Base-by-base conservation (phyloP, 2,888 invertebrate species). In the Subacronicta megacephala region DNA sequence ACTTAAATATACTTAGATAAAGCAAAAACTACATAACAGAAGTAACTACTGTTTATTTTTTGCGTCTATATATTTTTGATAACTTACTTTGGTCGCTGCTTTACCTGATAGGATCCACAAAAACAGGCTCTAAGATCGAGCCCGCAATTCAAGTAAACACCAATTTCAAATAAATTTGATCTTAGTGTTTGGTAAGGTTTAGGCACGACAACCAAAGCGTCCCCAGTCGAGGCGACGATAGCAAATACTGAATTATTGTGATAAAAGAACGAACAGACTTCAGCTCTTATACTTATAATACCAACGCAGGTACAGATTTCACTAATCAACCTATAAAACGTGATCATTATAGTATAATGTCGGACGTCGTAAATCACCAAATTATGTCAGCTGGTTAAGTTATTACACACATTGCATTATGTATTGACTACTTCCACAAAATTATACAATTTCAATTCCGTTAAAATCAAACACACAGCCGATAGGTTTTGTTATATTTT, bases 291-390 rank as follows among this genome's bases (percentile, higher is more conserved):
- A 6, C 16, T 42, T 42, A 26, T 16, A 26, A 10, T 23, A 18
- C 7, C 38, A 6, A 3, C 26, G 2, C 12, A 29, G 2, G 13
- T 3, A 31, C 31, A 31, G 4, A 41, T 46, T 45, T 45, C 29
- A 31, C 37, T 18, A 40, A 47, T 49, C 15, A 20, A 9, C 7
- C 13, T 20, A 12, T 3, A 36, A 46, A 35, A 7, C 15, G 3
- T n/a, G 15, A 1, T 26, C 10, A 29, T 63, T 50, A 45, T 3
- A 20, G 23, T 31, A 33, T 13, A 16, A 10, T 6, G 13, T 31
- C 45, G 65, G 58, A 63, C n/a, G 20, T 41, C 12, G 26, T 45
- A n/a, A 23, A 53, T 63, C 60, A 59, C 60, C 47, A 60, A 65
- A 63, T 44, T 52, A 65, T 47, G 7, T 17, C 36, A 53, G 66